Base-by-base conservation (phyloP, 2,888 invertebrate species). In the Drosophila mulleri region DNA sequence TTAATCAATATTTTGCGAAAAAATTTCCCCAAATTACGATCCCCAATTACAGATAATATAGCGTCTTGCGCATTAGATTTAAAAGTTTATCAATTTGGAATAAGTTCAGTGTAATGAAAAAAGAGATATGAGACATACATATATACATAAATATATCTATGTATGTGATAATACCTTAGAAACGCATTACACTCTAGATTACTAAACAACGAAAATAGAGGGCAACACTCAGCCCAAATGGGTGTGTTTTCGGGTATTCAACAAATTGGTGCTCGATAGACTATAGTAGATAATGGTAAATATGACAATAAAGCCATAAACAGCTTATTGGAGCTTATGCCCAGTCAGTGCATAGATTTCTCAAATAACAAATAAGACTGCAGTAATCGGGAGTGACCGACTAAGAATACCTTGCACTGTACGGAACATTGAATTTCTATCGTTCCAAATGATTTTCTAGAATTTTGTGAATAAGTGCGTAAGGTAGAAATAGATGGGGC, bases 1-100 rank as follows among this genome's bases (percentile, higher is more conserved):
- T 77, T 77, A 67, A 77, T 75, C 63, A 72, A 72, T 65, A 47
- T 52, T 59, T n/a, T 12, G 1, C n/a, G 32, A 48, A 53, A 42
- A 7, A 6, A 26, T 6, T 23, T 2, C 14, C 7, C n/a, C 8
- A 47, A 47, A 47, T 23, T 20, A n/a, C 23, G 35, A 35, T 41
- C n/a, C n/a, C n/a, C n/a, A n/a, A n/a, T n/a, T 14, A 6, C 1
- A 44, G 72, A 71, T 65, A 71, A 58, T 18, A 39, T 20, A 8
- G 44, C 7, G 35, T 35, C 6, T 1, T 58, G n/a, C 45, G 35
- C 37, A 45, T 50, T 41, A 56, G 48, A 48, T 60, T 39, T 54
- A 41, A 45, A 23, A 58, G 26, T 45, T 50, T 16, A 54, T 6
- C 2, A 50, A 42, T 12, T 16, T 14, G 8, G n/a, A 44, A 45